Evolutionary conservation across 2,113 vertebrate genomes (phyloP).

Genomic region (Vulpes vulpes): DNA sequence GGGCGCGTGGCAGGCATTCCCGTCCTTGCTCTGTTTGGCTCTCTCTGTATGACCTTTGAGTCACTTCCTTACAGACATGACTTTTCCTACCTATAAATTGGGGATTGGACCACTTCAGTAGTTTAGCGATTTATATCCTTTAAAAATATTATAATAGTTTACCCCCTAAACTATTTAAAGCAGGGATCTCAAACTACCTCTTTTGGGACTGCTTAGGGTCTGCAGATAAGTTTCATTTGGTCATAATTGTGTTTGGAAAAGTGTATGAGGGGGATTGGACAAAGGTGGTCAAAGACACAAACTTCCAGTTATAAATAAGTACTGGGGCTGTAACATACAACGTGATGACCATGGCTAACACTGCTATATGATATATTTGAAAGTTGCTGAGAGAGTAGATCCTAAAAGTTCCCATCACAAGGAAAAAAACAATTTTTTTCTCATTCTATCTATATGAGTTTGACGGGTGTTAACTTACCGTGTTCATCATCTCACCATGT

Average conservation of each 20-base stretch:
- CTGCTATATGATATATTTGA: neutral
- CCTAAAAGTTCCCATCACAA: neutral
- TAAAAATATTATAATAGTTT: neutral
- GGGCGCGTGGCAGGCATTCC: neutral
- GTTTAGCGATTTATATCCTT: neutral
- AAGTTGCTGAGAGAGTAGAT: neutral
- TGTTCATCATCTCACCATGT: neutral
- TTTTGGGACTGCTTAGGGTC: neutral
- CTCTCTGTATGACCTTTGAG: conserved; percentile 39
- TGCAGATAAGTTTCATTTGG: neutral
- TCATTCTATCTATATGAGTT: neutral
- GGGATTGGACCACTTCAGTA: neutral
- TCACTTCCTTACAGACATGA: conserved; percentile 15
- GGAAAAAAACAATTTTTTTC: neutral
- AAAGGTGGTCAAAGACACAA: neutral
- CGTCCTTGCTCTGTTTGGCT: neutral
- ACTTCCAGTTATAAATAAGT: neutral
- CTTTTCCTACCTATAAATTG: conserved; percentile 39
- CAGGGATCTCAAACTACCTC: neutral
- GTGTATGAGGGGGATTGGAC: neutral
- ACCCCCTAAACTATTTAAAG: neutral
- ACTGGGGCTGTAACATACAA: neutral
- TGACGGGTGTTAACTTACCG: neutral
- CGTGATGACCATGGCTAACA: neutral
- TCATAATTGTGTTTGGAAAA: neutral